Percentiles rank a stretch among this genome's conserved stretches.
Conservation (phyloP, 1,140 invertebrate genomes). For the Trypoxylus dichotomus region DNA sequence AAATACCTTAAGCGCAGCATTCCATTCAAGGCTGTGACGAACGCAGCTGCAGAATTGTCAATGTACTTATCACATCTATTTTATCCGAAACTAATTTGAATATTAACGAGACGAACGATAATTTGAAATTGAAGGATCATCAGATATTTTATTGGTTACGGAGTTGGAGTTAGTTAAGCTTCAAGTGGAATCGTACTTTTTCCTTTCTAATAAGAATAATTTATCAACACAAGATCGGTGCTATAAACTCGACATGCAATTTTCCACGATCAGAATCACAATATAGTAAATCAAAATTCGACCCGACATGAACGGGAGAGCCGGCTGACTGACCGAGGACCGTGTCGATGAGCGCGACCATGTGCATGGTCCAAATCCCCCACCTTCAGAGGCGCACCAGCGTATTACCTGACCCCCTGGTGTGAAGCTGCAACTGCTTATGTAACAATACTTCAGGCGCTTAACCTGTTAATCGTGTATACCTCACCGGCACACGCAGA, state of each 20-base stretch:
- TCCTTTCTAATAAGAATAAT: neutral
- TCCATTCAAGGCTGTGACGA: neutral
- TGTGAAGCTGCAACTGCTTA: constrained; percentile 15
- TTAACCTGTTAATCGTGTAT: neutral
- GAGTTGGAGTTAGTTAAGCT: neutral
- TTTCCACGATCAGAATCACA: neutral
- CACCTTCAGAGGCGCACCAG: neutral
- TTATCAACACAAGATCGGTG: neutral
- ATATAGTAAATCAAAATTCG: constrained; percentile 17
- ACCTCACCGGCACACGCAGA: neutral
- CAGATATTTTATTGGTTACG: too few relatives aligned
- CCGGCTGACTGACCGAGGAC: constrained; percentile 11
- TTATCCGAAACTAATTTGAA: too few relatives aligned
- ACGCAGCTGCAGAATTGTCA: neutral
- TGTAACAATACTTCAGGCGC: constrained; percentile 5
- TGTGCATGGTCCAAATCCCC: constrained; percentile 22
- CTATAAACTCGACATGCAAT: neutral
- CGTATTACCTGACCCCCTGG: constrained; percentile 11
- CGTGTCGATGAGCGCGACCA: neutral
- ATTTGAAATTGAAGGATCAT: too few relatives aligned
- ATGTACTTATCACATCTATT: too few relatives aligned
- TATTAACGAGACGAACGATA: too few relatives aligned
- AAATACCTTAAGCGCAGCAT: neutral
- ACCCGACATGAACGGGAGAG: neutral
- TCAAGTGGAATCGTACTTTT: neutral